These are phyloP conservation scores for Acleris holmiana DNA, from an alignment of 2,888 invertebrate genomes.

Conservation along the genomic window DNA sequence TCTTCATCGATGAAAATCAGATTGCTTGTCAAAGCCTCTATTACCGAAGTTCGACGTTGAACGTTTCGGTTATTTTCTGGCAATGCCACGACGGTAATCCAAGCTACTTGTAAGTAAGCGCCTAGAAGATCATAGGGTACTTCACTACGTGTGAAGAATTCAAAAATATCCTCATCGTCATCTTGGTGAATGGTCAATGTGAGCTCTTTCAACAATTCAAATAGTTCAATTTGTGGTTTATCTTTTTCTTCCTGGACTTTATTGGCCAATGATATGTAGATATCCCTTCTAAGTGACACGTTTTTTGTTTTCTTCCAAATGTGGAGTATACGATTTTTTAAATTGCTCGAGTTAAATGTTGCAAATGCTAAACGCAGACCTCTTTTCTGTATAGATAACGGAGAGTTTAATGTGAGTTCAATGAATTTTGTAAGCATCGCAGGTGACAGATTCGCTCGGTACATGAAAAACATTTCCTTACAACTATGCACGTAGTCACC, in stretches of 20 bases:
- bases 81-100: slow-evolving; percentile 52
- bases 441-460: slow-evolving; percentile 52
- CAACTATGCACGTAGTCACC: slow-evolving; percentile 60
- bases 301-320: slow-evolving; percentile 60
- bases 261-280: slow-evolving; percentile 52
- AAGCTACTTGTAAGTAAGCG: slow-evolving; percentile 49
- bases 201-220: slow-evolving; percentile 52
- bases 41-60: slow-evolving; percentile 42
- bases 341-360: slow-evolving; percentile 50
- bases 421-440: slow-evolving; percentile 52
- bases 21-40: slow-evolving; percentile 44
- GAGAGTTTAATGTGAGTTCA: slow-evolving; percentile 51
- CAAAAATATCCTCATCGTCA: slow-evolving; percentile 56
- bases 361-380: slow-evolving; percentile 60
- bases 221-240: slow-evolving; percentile 46
- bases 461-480: slow-evolving; percentile 56
- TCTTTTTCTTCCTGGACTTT: slow-evolving; percentile 45
- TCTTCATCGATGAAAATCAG: slow-evolving; percentile 48
- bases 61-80: slow-evolving; percentile 48
- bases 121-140: slow-evolving; percentile 48
- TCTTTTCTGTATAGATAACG: slow-evolving; percentile 62
- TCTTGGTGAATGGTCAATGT: slow-evolving; percentile 52
- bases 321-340: slow-evolving; percentile 47
- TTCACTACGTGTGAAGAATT: slow-evolving; percentile 42
- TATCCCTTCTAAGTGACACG: slow-evolving; percentile 53